Conservation (phyloP, 2,888 invertebrate genomes). For the Agrochola lota region DNA sequence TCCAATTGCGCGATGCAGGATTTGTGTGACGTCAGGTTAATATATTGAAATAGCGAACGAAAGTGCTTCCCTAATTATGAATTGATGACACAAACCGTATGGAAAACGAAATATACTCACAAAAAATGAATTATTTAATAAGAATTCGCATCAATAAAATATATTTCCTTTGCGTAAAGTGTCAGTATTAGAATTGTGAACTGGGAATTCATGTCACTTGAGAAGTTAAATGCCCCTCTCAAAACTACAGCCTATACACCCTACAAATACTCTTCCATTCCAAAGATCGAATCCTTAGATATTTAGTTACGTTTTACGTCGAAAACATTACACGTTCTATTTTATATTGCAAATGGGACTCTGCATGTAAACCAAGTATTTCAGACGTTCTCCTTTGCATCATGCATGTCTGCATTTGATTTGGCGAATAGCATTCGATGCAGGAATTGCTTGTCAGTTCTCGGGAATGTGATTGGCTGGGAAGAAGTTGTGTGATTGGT, state of each 20-base stretch:
- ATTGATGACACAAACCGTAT: too few relatives aligned
- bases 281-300: conserved; percentile 72
- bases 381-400: conserved; percentile 13
- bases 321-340: conserved; percentile 65
- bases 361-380: conserved; percentile 39
- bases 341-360: conserved; percentile 68
- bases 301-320: conserved; percentile 69
- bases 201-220: too few relatives aligned
- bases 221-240: neutral
- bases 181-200: too few relatives aligned
- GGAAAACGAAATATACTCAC: too few relatives aligned
- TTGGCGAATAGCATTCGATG: conserved; percentile 34
- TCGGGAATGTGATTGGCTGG: conserved; percentile 43
- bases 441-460: conserved; percentile 49
- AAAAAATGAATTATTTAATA: too few relatives aligned
- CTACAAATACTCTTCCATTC: conserved; percentile 51
- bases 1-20: too few relatives aligned
- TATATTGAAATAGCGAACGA: too few relatives aligned
- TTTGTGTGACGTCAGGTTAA: too few relatives aligned
- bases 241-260: conserved; percentile 32
- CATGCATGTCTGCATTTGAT: conserved; percentile 57
- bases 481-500: conserved; percentile 25
- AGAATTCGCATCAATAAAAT: too few relatives aligned
- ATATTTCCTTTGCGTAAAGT: too few relatives aligned
- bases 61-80: too few relatives aligned